Evolutionary conservation across 53 echinoderm and acorn worm species (phyloP), one percentile per base, ranked within the genome.

Genomic region (Mesocentrotus franciscanus): DNA sequence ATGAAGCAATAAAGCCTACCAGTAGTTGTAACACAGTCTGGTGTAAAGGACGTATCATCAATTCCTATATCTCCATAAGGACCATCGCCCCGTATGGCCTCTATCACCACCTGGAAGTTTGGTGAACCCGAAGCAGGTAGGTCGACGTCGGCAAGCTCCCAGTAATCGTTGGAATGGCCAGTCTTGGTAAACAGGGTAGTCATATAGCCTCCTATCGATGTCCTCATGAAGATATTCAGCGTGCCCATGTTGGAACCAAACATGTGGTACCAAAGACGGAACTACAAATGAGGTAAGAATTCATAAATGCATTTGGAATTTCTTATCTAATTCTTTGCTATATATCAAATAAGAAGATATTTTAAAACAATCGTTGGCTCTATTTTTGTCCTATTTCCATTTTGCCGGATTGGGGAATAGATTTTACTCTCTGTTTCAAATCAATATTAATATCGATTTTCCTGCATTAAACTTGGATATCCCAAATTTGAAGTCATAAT

Each of bases 41-140:
- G 96, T 27, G 97, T 97, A 90, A 97, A 98, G 39, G 96, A 96
- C 18, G 96, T 94, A 70, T 98, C 97, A 94, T 98, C 98, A 68
- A 98, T 97, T 1, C 96, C 96, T 5, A 98, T 98, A 58, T 97
- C 98, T 10, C 98, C 96, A 76, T 93, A 27, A 6, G 90, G 85
- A n/a, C 98, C 98, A 58, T 74, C 71, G 15, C 97, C 97, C 14
- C 96, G 94, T 0, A 95, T 95, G 24, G 97, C 96, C 92, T 97
- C 96, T 16, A 97, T 96, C 22, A 97, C 96, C n/a, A 97, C 92
- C 97, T 97, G 97, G 97, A 96, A 97, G 76, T 96, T 94, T 35
- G 97, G 14, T 49, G 74, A 49, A 18, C 56, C 76, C 22, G 92
- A 61, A 62, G 0, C 68, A 1, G 92, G 4, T 16, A 97, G 64